Percentiles rank a stretch among this genome's conserved stretches.
Evolutionary conservation across 2,888 invertebrate species (phyloP).

Genomic region (Lumbricus terrestris): DNA sequence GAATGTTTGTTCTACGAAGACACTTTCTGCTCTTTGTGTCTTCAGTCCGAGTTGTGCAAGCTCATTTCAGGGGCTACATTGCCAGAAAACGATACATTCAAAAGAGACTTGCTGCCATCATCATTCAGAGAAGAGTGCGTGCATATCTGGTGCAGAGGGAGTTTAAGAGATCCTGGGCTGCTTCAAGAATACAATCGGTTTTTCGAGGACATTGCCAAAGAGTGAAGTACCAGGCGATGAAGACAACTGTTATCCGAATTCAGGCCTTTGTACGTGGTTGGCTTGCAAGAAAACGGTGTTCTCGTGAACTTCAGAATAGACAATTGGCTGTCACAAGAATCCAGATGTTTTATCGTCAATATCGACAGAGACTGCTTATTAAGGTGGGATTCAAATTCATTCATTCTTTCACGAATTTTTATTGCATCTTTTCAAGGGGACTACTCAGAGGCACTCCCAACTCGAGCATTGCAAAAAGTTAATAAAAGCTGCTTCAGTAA

Average conservation of each 20-base stretch:
- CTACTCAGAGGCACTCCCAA: too few species aligned
- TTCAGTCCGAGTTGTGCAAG: constrained; percentile 18
- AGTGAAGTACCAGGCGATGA: constrained; percentile 19
- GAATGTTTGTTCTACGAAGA: constrained; percentile 20
- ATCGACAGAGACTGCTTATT: neutral
- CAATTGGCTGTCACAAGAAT: neutral
- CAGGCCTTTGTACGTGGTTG: constrained; percentile 27
- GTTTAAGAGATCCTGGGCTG: neutral
- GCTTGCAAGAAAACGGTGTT: neutral
- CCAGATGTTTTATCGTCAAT: neutral
- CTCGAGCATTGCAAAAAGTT: too few species aligned
- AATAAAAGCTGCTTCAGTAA: too few species aligned
- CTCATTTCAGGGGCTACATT: neutral
- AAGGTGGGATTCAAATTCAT: constrained; percentile 14
- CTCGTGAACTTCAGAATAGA: neutral
- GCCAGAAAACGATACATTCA: neutral
- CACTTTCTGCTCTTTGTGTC: neutral
- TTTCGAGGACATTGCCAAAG: constrained; percentile 22
- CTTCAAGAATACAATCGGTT: constrained; percentile 29
- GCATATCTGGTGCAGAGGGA: constrained; percentile 4
- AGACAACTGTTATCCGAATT: constrained; percentile 17
- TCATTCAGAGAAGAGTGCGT: constrained; percentile 10
- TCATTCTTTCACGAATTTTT: too few species aligned
- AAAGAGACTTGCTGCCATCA: neutral
- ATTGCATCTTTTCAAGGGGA: too few species aligned